Percentiles rank a stretch among this genome's conserved stretches.
Conservation (phyloP, 2,797 vertebrate species). For the Bradypodion pumilum region DNA sequence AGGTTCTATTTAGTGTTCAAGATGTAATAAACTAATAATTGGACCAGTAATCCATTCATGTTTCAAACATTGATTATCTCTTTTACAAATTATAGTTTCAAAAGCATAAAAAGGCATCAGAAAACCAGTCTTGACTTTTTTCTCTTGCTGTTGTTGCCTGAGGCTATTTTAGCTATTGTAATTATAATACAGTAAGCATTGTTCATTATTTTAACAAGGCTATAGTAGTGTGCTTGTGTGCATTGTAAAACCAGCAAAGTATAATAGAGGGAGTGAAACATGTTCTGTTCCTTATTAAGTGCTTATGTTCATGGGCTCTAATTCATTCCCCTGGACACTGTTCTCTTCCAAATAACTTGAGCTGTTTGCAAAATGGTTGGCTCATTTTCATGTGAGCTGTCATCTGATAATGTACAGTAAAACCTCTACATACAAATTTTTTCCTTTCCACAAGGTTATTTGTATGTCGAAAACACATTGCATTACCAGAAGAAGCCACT, state of each 20-base stretch:
- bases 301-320: not conserved
- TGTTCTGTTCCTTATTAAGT: not conserved
- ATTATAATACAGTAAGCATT: not conserved
- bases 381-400: not conserved
- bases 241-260: not conserved
- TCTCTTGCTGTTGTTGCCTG: not conserved
- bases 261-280: not conserved
- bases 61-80: not conserved
- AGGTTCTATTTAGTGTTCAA: not conserved
- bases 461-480: too few relatives aligned
- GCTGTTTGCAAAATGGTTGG: not conserved
- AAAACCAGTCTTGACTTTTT: not conserved
- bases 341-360: not conserved
- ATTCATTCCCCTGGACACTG: not conserved
- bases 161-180: not conserved
- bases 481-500: too few relatives aligned
- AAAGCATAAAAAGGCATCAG: too few relatives aligned
- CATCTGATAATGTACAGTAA: fast-evolving
- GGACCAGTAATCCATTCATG: not conserved
- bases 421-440: too few relatives aligned
- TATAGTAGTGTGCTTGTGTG: not conserved
- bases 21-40: not conserved
- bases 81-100: too few relatives aligned
- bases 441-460: too few relatives aligned
- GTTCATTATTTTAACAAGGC: not conserved